Evolutionary conservation across 2,888 invertebrate genomes (phyloP), one percentile per base, ranked within the genome.

Genomic region (Hyles lineata): DNA sequence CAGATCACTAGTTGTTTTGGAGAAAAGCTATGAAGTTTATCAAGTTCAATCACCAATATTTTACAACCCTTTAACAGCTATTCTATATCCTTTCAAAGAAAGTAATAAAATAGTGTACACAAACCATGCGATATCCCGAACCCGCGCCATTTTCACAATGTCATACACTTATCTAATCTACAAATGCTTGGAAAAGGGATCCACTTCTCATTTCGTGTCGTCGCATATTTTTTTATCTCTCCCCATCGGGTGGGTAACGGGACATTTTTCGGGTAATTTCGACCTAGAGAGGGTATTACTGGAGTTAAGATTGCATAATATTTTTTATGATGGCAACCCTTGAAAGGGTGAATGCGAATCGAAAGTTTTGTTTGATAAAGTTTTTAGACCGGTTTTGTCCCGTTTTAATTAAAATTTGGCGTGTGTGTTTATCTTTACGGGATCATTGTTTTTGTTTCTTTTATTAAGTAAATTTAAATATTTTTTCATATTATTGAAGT

Each of bases 201-300:
- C 76, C 76, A 76, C 74, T 75, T 77, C 77, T 67, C 78, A 73
- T 78, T 80, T 80, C 81, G 79, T 78, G 80, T 81, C 82, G 79
- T 77, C 80, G 83, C 80, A 83, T 84, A 86, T 85, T 84, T 86
- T 86, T 85, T 86, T 73, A 73, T 73, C 73, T 73, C 35, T 61
- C 73, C 73, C 70, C 61, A 73, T 73, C 73, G 73, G 61, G 52
- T 62, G 70, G 78, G 78, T 78, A 79, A 70, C 70, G 61, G 83
- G 73, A 79, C 82, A 82, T 82, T 84, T 86, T 83, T 82, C 82
- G 82, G 82, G 86, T 83, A 84, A 84, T 85, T 84, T 82, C 79
- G 78, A 74, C 75, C 80, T 80, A 76, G 81, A 79, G 77, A 76
- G 79, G 77, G 79, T 76, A 82, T 83, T 81, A 82, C 77, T 73